Percentiles rank a stretch among this genome's conserved stretches.
Evolutionary conservation across 1,140 invertebrate species (phyloP).

Genomic region (Helicoverpa zea): DNA sequence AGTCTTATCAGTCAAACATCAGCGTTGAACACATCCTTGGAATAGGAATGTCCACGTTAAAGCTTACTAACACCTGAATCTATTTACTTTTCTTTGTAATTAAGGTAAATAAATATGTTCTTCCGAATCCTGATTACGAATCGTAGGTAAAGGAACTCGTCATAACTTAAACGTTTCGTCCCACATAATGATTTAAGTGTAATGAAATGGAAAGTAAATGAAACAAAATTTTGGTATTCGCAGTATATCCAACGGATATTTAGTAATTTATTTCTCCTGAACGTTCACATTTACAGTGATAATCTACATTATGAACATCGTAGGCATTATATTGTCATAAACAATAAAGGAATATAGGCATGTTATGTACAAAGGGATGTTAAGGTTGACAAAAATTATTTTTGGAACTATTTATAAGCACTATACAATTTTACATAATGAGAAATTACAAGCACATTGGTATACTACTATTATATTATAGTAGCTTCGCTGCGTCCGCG

Average conservation of each 20-base stretch:
- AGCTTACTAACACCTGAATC: no score
- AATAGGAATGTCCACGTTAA: no score
- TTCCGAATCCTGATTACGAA: neutral
- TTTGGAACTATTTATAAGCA: slow-evolving; percentile 82
- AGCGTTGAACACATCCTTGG: no score
- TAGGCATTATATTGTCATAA: slow-evolving; percentile 82
- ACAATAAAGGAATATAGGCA: slow-evolving; percentile 78
- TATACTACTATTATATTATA: slow-evolving; percentile 65
- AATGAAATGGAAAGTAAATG: slow-evolving; percentile 61
- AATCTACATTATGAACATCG: slow-evolving; percentile 82
- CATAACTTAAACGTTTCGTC: neutral
- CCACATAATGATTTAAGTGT: neutral
- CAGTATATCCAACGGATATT: slow-evolving; percentile 82
- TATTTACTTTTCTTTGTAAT: no score
- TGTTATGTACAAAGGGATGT: slow-evolving; percentile 80
- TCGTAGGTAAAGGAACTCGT: neutral
- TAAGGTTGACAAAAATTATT: slow-evolving; percentile 65
- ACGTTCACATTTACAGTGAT: slow-evolving; percentile 80
- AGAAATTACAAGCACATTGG: slow-evolving; percentile 72
- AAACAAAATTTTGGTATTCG: slow-evolving; percentile 81
- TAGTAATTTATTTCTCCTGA: slow-evolving; percentile 79
- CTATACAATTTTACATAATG: slow-evolving; percentile 84
- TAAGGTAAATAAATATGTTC: neutral
- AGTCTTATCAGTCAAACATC: no score
- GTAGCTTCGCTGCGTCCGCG: slow-evolving; percentile 59